Evolutionary conservation across 2,888 invertebrate genomes (phyloP).

Genomic region (Patella ulyssiponensis): DNA sequence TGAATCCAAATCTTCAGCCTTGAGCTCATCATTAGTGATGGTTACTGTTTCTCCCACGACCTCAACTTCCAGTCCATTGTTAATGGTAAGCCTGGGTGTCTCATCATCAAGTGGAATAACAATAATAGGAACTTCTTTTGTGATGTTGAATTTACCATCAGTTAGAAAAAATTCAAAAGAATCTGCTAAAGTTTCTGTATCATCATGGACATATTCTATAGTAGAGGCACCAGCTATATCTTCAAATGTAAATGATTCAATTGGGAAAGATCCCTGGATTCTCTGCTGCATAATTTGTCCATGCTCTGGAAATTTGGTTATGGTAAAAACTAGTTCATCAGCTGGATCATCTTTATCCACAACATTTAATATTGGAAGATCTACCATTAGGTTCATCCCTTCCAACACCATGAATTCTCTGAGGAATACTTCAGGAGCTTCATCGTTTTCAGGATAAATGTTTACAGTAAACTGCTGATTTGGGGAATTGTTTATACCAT

Average conservation of each 20-base stretch:
- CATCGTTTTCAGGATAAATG: conserved; percentile 70
- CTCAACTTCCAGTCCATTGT: conserved; percentile 70
- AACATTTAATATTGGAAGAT: conserved; percentile 69
- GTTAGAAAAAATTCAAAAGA: conserved; percentile 66
- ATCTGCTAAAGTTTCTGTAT: conserved; percentile 69
- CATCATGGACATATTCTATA: conserved; percentile 71
- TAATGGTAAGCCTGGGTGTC: conserved; percentile 68
- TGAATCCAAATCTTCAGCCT: conserved; percentile 70
- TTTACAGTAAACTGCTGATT: conserved; percentile 54
- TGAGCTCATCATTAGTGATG: conserved; percentile 64
- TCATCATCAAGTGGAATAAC: conserved; percentile 71
- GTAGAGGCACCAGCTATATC: conserved; percentile 65
- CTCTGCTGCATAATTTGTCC: conserved; percentile 68
- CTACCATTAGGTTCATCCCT: conserved; percentile 69
- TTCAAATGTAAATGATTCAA: conserved; percentile 64
- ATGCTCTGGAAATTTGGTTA: conserved; percentile 60
- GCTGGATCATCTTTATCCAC: conserved; percentile 67
- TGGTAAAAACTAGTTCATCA: conserved; percentile 63
- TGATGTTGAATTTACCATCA: conserved; percentile 67
- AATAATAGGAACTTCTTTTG: conserved; percentile 65
- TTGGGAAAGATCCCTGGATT: conserved; percentile 58
- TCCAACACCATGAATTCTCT: conserved; percentile 70
- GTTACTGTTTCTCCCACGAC: conserved; percentile 60
- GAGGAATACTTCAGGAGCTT: conserved; percentile 67
- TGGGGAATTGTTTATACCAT: conserved; percentile 68